These are phyloP conservation scores for Lutraria rhynchaena DNA, from an alignment of 1,140 invertebrate species.

Conservation along the genomic window DNA sequence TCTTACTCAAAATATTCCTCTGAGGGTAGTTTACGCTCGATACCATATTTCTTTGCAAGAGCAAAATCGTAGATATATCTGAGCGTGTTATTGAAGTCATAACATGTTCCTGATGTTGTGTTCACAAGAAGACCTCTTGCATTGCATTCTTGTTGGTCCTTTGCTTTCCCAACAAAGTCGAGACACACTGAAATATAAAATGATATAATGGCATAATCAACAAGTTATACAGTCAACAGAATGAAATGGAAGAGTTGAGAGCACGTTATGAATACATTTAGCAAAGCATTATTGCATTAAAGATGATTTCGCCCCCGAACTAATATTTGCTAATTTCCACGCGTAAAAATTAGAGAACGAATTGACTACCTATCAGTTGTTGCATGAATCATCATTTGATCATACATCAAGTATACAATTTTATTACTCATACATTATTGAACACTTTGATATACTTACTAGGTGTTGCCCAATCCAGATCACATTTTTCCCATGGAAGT, in stretches of 20 bases:
- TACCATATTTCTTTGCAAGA: slow-evolving; percentile 50
- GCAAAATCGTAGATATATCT: slow-evolving; percentile 55
- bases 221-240: too few relatives aligned
- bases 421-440: too few relatives aligned
- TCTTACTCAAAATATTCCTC: slow-evolving; percentile 74
- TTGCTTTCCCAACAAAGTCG: slow-evolving; percentile 50
- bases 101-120: slow-evolving; percentile 34
- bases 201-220: too few relatives aligned
- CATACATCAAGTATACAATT: too few relatives aligned
- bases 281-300: too few relatives aligned
- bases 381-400: too few relatives aligned
- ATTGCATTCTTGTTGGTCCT: slow-evolving; percentile 21
- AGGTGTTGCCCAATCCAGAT: slow-evolving; percentile 57
- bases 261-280: too few relatives aligned
- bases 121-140: slow-evolving; percentile 22
- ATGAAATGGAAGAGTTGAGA: too few relatives aligned
- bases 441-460: slow-evolving; percentile 57
- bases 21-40: slow-evolving; percentile 64
- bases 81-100: slow-evolving; percentile 40
- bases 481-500: slow-evolving; percentile 96
- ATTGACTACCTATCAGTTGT: too few relatives aligned
- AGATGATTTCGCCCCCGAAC: too few relatives aligned
- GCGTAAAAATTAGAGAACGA: too few relatives aligned
- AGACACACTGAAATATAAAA: slow-evolving; percentile 61
- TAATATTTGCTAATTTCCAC: too few relatives aligned